Evolutionary conservation across 2,888 invertebrate species (phyloP), one percentile per base, ranked within the genome.

Genomic region (Yponomeuta cagnagella): DNA sequence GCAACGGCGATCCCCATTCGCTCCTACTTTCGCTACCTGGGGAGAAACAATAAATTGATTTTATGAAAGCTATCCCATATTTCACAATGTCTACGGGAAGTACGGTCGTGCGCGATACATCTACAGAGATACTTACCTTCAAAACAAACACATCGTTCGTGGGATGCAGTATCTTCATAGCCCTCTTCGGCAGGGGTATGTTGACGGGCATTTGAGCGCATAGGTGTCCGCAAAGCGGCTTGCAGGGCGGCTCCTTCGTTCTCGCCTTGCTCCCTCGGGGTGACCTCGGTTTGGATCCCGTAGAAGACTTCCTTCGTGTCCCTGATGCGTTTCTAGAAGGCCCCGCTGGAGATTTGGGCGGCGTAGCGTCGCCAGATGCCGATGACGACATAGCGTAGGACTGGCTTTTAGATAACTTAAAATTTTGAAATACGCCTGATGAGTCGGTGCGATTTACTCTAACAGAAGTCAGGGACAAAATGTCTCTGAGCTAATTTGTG

Each of bases 21-120:
- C 93, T 1, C 93, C 94, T 74, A 95, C 95, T 81, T 95, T 95
- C 0, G 94, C 95, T 67, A 95, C 94, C 80, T 94, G 68, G 4
- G 37, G 48, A 23, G 37, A 67, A 67, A 33, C 48, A 12, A 58
- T 12, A 58, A 58, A 15, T 58, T 58, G 15, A 12, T 58, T 58
- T 58, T 12, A 58, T 12, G 4, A 58, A 5, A 58, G 15, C 15
- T 58, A 15, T 15, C 15, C 15, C 52, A 1, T 12, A 15, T 58
- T 5, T 12, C 4, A 52, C 37, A 37, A 37, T 43, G 43, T 8
- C 43, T 43, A 8, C 43, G 8, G 33, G 37, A 43, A 43, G 43
- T 8, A 8, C 6, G 3, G 43, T 8, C 43, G 43, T 43, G 43
- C 43, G 43, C 43, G 43, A 8, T 43, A 43, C 33, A 8, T 43